Evolutionary conservation across 2,797 vertebrate genomes (phyloP), one percentile per base, ranked within the genome.

Genomic region (Platyrinchus mystaceus): DNA sequence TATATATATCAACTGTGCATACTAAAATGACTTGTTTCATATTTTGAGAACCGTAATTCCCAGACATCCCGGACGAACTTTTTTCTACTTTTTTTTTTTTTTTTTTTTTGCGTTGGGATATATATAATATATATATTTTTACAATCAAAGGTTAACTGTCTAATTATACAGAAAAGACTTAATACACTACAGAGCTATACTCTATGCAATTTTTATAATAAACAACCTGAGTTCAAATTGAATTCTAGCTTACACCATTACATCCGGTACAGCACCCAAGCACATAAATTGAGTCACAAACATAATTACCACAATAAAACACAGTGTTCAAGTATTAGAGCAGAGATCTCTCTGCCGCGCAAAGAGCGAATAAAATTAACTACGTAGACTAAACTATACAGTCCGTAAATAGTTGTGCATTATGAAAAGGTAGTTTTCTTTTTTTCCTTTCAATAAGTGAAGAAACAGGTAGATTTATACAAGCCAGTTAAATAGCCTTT

Each of bases 351-450:
- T 95, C 98, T 97, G 98, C 98, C 93, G 58, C 97, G 96, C 98
- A 97, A 97, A 98, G 96, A 98, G 98, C 97, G 94, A 98, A 97
- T 98, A 98, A 98, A 98, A 98, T 98, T 98, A 98, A 96, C 97
- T 97, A 98, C 95, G 52, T 97, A 97, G 97, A 97, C 97, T 98
- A 98, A 98, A 97, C 98, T 97, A 96, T 91, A 98, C 96, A 98
- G 97, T 98, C 97, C 87, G 89, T 98, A 97, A 98, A 97, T 97
- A 98, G 97, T 98, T 99, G 99, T 99, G 98, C 98, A 99, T 98
- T 97, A 98, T 95, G 95, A 97, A 97, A 98, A 98, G 98, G 98
- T 98, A 98, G 98, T 97, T 98, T 97, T 90, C 73, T 49, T 52
- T 81, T 73, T 91, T 89, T 77, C 41, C 76, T 79, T 95, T 92